Conservation (phyloP, 1,140 invertebrate species). For the Periplaneta americana region DNA sequence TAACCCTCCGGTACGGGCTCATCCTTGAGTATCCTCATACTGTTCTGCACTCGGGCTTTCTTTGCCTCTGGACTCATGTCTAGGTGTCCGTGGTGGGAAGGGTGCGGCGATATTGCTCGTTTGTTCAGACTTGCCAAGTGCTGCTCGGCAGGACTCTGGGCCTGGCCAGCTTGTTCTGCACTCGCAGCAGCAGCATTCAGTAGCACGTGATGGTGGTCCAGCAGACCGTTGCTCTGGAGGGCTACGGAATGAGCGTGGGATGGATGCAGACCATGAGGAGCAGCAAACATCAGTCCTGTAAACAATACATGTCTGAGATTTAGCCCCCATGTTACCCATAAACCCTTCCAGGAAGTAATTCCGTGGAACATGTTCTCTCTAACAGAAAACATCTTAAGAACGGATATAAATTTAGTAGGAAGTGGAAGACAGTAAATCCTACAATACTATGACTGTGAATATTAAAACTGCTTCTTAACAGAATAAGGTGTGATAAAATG, state of each 20-base stretch:
- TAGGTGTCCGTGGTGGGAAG: slow-evolving; percentile 25
- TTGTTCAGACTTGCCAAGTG: slow-evolving; percentile 49
- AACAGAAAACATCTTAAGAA: too few species aligned
- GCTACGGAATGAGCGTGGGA: slow-evolving; percentile 34
- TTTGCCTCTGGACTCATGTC: slow-evolving; percentile 55
- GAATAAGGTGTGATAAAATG: too few species aligned
- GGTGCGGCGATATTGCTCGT: slow-evolving; percentile 42
- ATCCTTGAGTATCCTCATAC: slow-evolving; percentile 79
- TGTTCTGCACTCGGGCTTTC: slow-evolving; percentile 62
- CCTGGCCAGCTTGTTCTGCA: slow-evolving; percentile 33
- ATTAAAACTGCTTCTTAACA: too few species aligned
- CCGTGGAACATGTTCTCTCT: too few species aligned
- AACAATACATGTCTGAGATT: neutral
- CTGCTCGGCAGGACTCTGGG: slow-evolving; percentile 35
- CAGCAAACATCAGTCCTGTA: slow-evolving; percentile 32
- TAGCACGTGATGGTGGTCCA: slow-evolving; percentile 38
- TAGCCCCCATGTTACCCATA: neutral
- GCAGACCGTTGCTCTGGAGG: slow-evolving; percentile 43
- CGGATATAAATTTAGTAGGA: too few species aligned
- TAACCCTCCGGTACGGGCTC: slow-evolving; percentile 93
- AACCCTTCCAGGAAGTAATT: too few species aligned
- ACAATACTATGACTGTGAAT: too few species aligned
- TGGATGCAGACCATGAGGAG: slow-evolving; percentile 20
- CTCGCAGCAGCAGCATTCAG: slow-evolving; percentile 27
- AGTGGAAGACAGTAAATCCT: too few species aligned